A percentile compares a stretch with the other conserved stretches of the same genome.
Conservation (phyloP, 2,113 vertebrate genomes). For the Psammodynastes pulverulentus region DNA sequence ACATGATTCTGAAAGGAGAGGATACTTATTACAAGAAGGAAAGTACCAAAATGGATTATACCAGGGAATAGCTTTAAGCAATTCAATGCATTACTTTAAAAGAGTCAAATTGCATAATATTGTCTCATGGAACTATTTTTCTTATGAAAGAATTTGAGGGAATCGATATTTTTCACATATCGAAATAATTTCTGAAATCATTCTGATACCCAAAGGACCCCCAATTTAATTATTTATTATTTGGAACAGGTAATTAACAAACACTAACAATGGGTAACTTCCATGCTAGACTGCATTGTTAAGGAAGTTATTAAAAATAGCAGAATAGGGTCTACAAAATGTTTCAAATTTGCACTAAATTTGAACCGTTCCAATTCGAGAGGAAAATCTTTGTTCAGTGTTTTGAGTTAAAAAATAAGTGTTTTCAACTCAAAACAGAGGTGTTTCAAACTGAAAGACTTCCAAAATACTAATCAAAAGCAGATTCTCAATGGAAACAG, state of each 20-base stretch:
- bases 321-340: accelerated
- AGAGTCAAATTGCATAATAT: not conserved
- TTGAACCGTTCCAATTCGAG: not conserved
- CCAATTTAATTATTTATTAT: slow-evolving; percentile 2
- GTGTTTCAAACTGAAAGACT: not conserved
- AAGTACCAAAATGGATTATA: not conserved
- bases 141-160: not conserved
- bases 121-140: not conserved
- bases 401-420: not conserved
- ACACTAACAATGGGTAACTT: not conserved
- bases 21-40: not conserved
- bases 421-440: not conserved
- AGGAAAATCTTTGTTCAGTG: not conserved
- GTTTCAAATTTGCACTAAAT: not conserved
- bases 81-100: not conserved
- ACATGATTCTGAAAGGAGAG: not conserved
- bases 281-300: not conserved
- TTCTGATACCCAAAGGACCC: not conserved
- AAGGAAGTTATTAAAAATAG: not conserved
- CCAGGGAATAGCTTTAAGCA: not conserved
- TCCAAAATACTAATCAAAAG: not conserved
- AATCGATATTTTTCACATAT: not conserved
- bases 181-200: not conserved
- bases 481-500: not conserved
- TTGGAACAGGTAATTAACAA: not conserved